Conservation (phyloP, 2,797 vertebrate species). For the Acrocephalus scirpaceus region DNA sequence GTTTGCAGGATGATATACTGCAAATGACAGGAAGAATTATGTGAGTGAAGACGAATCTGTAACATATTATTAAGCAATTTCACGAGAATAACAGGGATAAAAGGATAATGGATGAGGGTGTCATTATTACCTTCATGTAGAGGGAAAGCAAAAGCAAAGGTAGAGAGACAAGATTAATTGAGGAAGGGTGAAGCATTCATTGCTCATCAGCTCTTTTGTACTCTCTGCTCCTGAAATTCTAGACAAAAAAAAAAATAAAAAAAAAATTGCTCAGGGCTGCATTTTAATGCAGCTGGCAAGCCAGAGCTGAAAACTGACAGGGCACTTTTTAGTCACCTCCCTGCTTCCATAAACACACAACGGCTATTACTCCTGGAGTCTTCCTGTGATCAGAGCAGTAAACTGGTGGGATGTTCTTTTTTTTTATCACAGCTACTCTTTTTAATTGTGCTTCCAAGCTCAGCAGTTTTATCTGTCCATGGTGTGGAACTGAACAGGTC, state of each 20-base stretch:
- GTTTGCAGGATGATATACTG: conserved; percentile 94
- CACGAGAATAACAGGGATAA: conserved; percentile 94
- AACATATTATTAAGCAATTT: conserved; percentile 98
- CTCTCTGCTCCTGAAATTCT: conserved; percentile 80
- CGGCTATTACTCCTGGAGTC: conserved; percentile 24
- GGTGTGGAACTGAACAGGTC: conserved; percentile 13
- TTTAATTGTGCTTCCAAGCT: conserved; percentile 39
- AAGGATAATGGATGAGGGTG: conserved; percentile 98
- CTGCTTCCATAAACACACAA: conserved; percentile 51
- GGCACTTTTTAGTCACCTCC: conserved; percentile 75
- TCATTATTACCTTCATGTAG: conserved; percentile 92
- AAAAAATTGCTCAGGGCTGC: conserved; percentile 70
- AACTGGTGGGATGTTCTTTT: background rate
- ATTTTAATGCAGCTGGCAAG: conserved; percentile 77
- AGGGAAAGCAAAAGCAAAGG: conserved; percentile 90
- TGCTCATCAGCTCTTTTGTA: conserved; percentile 85
- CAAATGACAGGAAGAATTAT: conserved; percentile 97
- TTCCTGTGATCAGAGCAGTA: conserved; percentile 29
- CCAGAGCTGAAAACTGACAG: conserved; percentile 73
- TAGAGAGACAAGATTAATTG: conserved; percentile 98
- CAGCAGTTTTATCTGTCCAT: background rate
- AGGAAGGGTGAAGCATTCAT: conserved; percentile 87
- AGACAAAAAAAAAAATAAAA: conserved; percentile 62
- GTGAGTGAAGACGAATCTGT: conserved; percentile 93
- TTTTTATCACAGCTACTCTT: conserved; percentile 1